These are phyloP conservation scores for Pseudorhiza aurosa DNA, from an alignment of 30 jellyfish, hydroid and myxozoan genomes.

Conservation along the genomic window DNA sequence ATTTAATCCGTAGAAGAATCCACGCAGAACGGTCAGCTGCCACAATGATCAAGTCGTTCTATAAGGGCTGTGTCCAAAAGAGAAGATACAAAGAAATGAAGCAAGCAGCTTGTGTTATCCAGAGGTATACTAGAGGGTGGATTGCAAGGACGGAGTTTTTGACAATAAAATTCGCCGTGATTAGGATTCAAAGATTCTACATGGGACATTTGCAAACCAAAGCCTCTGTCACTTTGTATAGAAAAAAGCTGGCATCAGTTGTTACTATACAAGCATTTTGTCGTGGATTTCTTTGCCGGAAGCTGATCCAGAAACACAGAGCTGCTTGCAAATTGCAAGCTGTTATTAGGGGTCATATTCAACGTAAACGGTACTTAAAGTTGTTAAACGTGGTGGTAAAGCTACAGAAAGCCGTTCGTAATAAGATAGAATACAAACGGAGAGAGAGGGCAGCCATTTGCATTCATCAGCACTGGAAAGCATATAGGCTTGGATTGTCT, in stretches of 20 bases:
- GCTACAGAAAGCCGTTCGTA: slow-evolving; percentile 10
- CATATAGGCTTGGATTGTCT: not conserved
- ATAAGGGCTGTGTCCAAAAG: not conserved
- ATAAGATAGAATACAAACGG: not conserved
- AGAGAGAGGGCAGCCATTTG: slow-evolving; percentile 31
- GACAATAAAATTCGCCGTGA: slow-evolving; percentile 22
- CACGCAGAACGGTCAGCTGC: slow-evolving; percentile 21
- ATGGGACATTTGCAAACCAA: slow-evolving; percentile 5
- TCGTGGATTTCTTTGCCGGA: slow-evolving; percentile 17
- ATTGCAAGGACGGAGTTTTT: slow-evolving; percentile 6
- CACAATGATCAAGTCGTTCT: slow-evolving; percentile 31
- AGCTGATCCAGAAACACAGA: not conserved
- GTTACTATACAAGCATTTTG: slow-evolving; percentile 38
- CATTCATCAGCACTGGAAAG: slow-evolving; percentile 57
- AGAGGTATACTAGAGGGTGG: slow-evolving; percentile 21
- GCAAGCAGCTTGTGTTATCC: slow-evolving; percentile 23
- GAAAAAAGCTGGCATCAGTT: slow-evolving; percentile 8
- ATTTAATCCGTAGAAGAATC: slow-evolving; percentile 13
- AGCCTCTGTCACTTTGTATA: slow-evolving; percentile 1
- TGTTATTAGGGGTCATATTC: not conserved
- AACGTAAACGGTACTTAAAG: slow-evolving; percentile 11
- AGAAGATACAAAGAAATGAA: not conserved
- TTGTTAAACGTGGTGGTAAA: slow-evolving; percentile 1
- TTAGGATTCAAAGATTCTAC: slow-evolving; percentile 44
- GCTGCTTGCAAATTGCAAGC: slow-evolving; percentile 74